phyloP scores from a whole-genome alignment of 2,113 vertebrate genomes.

The Odocoileus virginianus region DNA sequence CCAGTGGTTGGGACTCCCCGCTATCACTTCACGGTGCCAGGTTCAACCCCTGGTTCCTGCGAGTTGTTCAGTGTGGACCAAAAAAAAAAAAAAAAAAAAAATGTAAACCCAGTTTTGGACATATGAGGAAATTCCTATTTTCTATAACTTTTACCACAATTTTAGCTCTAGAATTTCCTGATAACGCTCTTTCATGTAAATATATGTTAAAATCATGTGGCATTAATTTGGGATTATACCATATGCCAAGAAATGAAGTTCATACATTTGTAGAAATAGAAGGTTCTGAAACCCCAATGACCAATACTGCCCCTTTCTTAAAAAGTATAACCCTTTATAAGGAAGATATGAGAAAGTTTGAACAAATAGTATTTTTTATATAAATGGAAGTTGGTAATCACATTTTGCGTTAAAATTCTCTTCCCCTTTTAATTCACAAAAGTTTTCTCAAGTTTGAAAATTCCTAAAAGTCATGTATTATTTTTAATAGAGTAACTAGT shows the following conservation, averaged over 20 bases:
- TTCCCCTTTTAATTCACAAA: not conserved
- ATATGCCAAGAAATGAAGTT: not conserved
- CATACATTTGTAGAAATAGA: not conserved
- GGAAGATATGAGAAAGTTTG: constrained; percentile 21
- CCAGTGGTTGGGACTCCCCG: not conserved
- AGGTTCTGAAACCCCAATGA: not conserved
- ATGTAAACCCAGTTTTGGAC: not conserved
- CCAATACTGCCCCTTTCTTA: not conserved
- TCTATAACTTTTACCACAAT: not conserved
- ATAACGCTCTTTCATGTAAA: not conserved
- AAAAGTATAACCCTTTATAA: not conserved
- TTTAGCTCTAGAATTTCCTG: not conserved
- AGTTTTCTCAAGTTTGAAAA: not conserved
- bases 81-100: constrained; percentile 13
- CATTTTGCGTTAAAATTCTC: not conserved
- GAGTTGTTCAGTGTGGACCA: not conserved
- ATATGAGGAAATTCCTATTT: not conserved
- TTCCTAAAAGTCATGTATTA: not conserved
- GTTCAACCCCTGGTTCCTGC: not conserved
- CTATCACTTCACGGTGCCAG: not conserved
- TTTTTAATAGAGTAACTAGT: not conserved
- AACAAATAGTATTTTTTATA: not conserved
- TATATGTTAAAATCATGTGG: not conserved
- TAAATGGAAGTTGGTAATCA: constrained; percentile 1
- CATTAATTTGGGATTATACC: not conserved